These are phyloP conservation scores for Pantherophis vulpinus DNA, from an alignment of 2,797 vertebrate genomes.

Conservation along the genomic window DNA sequence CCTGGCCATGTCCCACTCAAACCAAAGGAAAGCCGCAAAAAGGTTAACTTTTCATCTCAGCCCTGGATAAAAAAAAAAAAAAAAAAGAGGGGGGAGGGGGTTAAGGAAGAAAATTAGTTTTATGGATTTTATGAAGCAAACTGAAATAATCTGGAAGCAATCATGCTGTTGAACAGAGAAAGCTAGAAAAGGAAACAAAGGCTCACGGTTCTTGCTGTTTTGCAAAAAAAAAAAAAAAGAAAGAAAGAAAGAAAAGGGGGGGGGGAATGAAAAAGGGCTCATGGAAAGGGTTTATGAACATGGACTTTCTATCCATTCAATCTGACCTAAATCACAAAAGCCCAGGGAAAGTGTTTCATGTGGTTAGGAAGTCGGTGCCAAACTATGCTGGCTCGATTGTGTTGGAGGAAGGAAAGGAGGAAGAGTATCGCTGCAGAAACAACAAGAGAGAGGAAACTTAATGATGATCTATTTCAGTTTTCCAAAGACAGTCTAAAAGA, in stretches of 20 bases:
- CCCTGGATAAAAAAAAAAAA: neutral
- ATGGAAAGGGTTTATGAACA: neutral
- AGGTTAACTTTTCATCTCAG: neutral
- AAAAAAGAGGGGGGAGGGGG: no score
- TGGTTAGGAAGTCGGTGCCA: neutral
- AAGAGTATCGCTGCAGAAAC: neutral
- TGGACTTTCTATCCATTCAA: neutral
- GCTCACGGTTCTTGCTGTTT: neutral
- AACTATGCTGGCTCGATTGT: neutral
- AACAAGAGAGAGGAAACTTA: neutral
- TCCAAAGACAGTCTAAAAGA: neutral
- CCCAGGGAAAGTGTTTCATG: neutral
- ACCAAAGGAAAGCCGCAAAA: neutral
- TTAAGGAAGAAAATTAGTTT: neutral
- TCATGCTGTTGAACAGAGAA: neutral
- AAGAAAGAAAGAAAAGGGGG: no score
- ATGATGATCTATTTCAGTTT: neutral
- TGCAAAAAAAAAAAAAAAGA: neutral
- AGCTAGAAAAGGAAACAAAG: constrained; percentile 26
- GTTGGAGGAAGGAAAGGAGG: neutral
- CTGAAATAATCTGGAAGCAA: neutral
- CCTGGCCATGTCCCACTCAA: neutral
- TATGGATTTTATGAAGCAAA: neutral
- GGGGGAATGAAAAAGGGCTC: neutral
- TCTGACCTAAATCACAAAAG: neutral